Evolutionary conservation across 2,888 invertebrate species (phyloP).

Genomic region (Anarsia innoxiella): DNA sequence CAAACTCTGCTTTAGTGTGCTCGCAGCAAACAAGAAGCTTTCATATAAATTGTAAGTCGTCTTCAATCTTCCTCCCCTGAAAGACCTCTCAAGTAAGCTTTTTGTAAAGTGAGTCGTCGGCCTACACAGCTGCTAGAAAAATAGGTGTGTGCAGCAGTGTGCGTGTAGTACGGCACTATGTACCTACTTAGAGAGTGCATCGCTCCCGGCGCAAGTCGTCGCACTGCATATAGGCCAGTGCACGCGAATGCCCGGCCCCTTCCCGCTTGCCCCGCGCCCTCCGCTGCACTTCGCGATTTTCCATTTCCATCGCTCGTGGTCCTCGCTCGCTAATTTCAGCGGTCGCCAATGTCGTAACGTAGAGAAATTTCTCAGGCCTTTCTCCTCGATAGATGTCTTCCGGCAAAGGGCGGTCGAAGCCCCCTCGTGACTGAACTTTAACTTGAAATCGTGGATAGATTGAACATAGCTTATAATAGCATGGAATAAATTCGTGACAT

Average conservation of each 20-base stretch:
- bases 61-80: slow-evolving; percentile 53
- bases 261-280: slow-evolving; percentile 19
- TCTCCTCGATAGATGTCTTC: slow-evolving; percentile 47
- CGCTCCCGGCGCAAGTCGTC: slow-evolving; percentile 74
- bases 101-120: slow-evolving; percentile 33
- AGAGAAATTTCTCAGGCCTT: slow-evolving; percentile 56
- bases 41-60: slow-evolving; percentile 21
- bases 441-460: slow-evolving; percentile 17
- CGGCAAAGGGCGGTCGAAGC: slow-evolving; percentile 44
- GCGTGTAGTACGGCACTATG: slow-evolving; percentile 64
- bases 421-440: slow-evolving; percentile 30
- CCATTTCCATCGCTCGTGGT: slow-evolving; percentile 56
- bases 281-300: slow-evolving; percentile 64
- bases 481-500: slow-evolving; percentile 6
- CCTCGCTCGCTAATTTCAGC: slow-evolving; percentile 57
- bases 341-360: slow-evolving; percentile 51
- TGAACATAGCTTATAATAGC: slow-evolving; percentile 9
- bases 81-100: slow-evolving; percentile 55
- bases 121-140: slow-evolving; percentile 55
- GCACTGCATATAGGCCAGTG: slow-evolving; percentile 75
- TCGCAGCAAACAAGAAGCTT: slow-evolving; percentile 6
- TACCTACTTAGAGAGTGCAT: slow-evolving; percentile 70
- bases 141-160: slow-evolving; percentile 61
- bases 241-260: slow-evolving; percentile 64
- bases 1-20: too few relatives aligned